Conservation (phyloP, 2,797 vertebrate species). For the Pipistrellus pygmaeus region DNA sequence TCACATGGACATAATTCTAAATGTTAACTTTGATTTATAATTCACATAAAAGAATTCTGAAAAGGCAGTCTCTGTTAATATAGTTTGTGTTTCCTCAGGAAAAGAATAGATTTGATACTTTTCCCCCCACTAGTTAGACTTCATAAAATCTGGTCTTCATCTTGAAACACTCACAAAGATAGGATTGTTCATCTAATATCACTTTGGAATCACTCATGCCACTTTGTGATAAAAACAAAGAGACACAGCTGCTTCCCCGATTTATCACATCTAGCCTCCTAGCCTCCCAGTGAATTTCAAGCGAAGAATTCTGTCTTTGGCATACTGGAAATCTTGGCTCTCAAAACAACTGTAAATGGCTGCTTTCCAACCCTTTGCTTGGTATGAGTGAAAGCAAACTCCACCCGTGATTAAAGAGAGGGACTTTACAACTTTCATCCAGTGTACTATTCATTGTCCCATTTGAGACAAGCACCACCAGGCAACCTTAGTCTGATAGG, state of each 20-base stretch:
- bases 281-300: not conserved
- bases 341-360: not conserved
- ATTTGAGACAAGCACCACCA: not conserved
- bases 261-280: not conserved
- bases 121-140: not conserved
- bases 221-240: conserved; percentile 25
- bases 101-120: conserved; percentile 7
- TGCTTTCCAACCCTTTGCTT: not conserved
- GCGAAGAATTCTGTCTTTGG: not conserved
- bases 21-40: conserved; percentile 15
- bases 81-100: not conserved
- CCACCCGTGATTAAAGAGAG: not conserved
- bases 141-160: conserved; percentile 38
- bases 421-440: not conserved
- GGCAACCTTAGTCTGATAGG: not conserved
- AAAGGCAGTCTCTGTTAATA: conserved; percentile 29
- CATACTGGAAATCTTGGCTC: not conserved
- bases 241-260: not conserved
- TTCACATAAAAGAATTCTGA: conserved; percentile 38
- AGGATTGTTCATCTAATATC: conserved; percentile 14
- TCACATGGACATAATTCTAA: not conserved
- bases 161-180: conserved; percentile 48
- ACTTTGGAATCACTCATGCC: conserved; percentile 13
- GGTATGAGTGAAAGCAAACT: not conserved
- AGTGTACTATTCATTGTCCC: not conserved